A percentile compares a stretch with the other conserved stretches of the same genome.
These are phyloP conservation scores for Bambusicola thoracicus DNA, from an alignment of 2,113 vertebrate genomes.

Conservation along the genomic window DNA sequence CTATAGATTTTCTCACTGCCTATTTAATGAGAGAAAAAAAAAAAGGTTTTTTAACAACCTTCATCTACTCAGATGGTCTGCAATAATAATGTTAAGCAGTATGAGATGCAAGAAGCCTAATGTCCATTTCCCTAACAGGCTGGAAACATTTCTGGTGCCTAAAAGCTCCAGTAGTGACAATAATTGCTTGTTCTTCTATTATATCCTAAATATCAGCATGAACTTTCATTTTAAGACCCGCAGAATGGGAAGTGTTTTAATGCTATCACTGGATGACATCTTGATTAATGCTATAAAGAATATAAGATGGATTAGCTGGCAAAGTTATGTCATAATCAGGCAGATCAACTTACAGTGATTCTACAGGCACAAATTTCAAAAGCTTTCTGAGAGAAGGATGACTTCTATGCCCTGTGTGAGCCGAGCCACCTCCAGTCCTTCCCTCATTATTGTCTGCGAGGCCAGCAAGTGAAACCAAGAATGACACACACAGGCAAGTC, in stretches of 20 bases:
- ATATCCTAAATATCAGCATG: background rate
- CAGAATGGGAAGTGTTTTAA: background rate
- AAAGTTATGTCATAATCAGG: fast-evolving
- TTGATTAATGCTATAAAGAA: background rate
- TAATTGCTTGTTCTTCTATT: background rate
- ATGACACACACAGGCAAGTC: background rate
- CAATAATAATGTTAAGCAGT: background rate
- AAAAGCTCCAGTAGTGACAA: background rate
- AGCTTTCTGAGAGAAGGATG: background rate
- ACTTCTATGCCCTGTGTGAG: background rate
- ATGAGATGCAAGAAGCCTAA: background rate
- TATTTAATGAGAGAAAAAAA: background rate
- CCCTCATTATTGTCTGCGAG: background rate
- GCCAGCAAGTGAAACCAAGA: background rate
- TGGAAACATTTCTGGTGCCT: fast-evolving
- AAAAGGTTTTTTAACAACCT: background rate
- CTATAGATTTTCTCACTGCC: background rate
- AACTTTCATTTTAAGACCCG: background rate
- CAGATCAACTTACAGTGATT: background rate
- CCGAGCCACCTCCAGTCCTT: fast-evolving
- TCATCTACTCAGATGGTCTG: background rate
- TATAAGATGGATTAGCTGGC: background rate
- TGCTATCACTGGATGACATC: background rate
- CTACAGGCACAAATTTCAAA: background rate
- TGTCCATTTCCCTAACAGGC: fast-evolving